These are phyloP conservation scores for Melanaphis sacchari DNA, from an alignment of 1,140 invertebrate species.

Conservation along the genomic window DNA sequence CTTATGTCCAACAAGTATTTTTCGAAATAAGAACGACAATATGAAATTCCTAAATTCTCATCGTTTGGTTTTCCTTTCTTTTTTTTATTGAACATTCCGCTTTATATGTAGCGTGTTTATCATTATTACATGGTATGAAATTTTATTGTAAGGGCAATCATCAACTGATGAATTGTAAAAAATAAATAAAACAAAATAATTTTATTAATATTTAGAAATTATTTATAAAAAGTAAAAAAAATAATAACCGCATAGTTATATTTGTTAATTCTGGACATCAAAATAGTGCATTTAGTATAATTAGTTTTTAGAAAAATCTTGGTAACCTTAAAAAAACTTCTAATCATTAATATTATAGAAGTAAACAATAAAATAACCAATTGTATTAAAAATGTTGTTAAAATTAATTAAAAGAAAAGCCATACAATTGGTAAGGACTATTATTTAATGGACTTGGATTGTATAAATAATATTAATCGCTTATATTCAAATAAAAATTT, in stretches of 20 bases:
- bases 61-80: not conserved
- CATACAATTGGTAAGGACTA: not conserved
- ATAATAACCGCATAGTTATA: not conserved
- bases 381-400: not conserved
- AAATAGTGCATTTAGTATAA: not conserved
- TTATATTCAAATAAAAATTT: not conserved
- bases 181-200: too few species aligned
- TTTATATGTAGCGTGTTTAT: not conserved
- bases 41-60: conserved; percentile 12
- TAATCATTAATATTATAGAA: not conserved
- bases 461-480: not conserved
- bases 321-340: not conserved
- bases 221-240: not conserved
- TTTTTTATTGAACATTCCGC: not conserved
- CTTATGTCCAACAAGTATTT: not conserved
- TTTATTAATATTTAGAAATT: not conserved
- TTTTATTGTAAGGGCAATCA: not conserved
- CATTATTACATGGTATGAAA: not conserved
- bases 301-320: not conserved
- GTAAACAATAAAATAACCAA: not conserved
- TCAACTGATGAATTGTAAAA: not conserved
- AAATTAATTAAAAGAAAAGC: not conserved
- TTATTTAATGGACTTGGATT: not conserved
- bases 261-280: too few species aligned
- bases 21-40: not conserved